Evolutionary conservation across 1,140 invertebrate genomes (phyloP).

Genomic region (Euwallacea similis): DNA sequence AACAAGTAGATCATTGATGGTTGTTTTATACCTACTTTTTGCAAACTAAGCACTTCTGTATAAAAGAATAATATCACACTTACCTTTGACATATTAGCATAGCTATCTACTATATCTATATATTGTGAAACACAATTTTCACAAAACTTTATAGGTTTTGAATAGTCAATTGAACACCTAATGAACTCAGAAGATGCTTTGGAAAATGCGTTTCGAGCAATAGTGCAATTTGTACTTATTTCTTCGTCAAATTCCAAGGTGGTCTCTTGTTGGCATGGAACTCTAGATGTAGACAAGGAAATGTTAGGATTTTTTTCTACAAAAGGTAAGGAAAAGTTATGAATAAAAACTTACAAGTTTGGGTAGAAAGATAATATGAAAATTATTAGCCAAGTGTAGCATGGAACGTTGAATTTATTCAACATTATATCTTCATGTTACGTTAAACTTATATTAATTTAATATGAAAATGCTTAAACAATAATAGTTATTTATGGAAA

Average conservation of each 20-base stretch:
- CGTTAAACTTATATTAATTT: too few species aligned
- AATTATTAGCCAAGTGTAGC: too few species aligned
- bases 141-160: constrained; percentile 59
- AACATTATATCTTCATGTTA: too few species aligned
- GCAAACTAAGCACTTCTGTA: neutral
- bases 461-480: too few species aligned
- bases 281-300: neutral
- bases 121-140: constrained; percentile 58
- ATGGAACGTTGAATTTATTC: too few species aligned
- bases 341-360: too few species aligned
- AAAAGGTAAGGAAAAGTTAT: too few species aligned
- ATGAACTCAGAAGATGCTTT: constrained; percentile 57
- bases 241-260: constrained; percentile 11
- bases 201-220: constrained; percentile 53
- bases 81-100: constrained; percentile 56
- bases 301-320: neutral
- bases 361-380: too few species aligned
- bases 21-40: neutral
- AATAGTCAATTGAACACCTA: constrained; percentile 58
- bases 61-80: neutral
- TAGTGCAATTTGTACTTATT: constrained; percentile 4
- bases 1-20: constrained; percentile 14
- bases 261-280: neutral
- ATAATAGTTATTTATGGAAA: too few species aligned
- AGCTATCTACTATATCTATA: constrained; percentile 55